Evolutionary conservation across 2,797 vertebrate genomes (phyloP), one percentile per base, ranked within the genome.

Genomic region (Tenualosa thibaudeaui): DNA sequence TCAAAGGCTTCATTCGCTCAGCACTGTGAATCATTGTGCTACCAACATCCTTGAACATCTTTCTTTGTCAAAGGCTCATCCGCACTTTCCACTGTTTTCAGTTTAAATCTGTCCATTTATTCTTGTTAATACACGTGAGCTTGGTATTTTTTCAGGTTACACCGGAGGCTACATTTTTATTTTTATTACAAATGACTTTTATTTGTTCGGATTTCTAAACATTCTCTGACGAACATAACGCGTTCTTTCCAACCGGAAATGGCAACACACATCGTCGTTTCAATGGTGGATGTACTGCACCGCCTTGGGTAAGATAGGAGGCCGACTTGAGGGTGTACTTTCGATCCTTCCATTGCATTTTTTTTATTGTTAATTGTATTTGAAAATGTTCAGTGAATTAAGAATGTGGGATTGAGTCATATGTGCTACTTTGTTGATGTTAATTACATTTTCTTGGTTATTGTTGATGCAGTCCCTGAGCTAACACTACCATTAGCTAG

Each of bases 251-350:
- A 19, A 78, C 71, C 71, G 71, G 71, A 78, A 78, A 78, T 46
- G 71, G 15, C 12, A 26, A 12, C 60, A 65, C 22, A 43, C 71
- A 78, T 78, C 43, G 37, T 78, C 71, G 71, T 43, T 40, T 71
- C 40, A 40, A 46, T 78, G 71, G 37, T 46, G 71, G 37, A 78
- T 78, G 19, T 78, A 78, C 17, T 78, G 37, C 71, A 22, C 40
- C 71, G 71, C 71, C 37, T 78, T 2, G 40, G 71, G 71, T 78
- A 78, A 78, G 71, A 78, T 78, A 46, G 40, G 40, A 78, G 71
- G 71, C 71, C 40, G 71, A 17, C 40, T 46, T 8, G 46, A 1
- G 31, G 9, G 37, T 46, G 40, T 46, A 78, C 43, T 78, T 78
- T 46, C 71, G 71, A 78, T 78, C 17, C 40, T 78, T 78, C 71